These are phyloP conservation scores for Perdita meconis DNA, from an alignment of 2,888 invertebrate species.

Conservation along the genomic window DNA sequence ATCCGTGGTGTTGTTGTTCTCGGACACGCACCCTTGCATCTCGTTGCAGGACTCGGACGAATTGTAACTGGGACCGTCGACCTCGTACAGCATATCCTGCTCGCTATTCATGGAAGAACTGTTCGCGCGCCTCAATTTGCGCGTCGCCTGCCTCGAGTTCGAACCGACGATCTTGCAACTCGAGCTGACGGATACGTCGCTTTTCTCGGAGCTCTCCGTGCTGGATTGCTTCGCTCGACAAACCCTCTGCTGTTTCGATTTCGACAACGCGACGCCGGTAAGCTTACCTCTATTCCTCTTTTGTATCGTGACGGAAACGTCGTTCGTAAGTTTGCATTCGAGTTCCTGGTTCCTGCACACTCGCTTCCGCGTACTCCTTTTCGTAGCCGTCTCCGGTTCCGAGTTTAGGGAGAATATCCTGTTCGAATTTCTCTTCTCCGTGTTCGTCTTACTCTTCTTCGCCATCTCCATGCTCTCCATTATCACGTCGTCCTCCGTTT, in stretches of 20 bases:
- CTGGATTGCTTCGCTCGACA: constrained; percentile 24
- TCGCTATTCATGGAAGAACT: constrained; percentile 31
- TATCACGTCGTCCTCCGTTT: constrained; percentile 57
- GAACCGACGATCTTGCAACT: constrained; percentile 28
- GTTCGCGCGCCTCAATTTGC: constrained; percentile 38
- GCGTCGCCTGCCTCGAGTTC: constrained; percentile 45
- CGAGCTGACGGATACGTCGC: constrained; percentile 21
- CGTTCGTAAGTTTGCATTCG: constrained; percentile 11
- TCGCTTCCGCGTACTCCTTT: constrained; percentile 47
- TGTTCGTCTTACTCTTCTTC: constrained; percentile 77
- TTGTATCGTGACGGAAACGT: constrained; percentile 22
- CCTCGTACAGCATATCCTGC: constrained; percentile 19
- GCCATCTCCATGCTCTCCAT: constrained; percentile 82
- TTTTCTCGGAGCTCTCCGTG: constrained; percentile 35
- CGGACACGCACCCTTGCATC: constrained; percentile 34
- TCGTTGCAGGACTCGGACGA: constrained; percentile 51
- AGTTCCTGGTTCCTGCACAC: constrained; percentile 36
- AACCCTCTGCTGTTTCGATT: constrained; percentile 58
- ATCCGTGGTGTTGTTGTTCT: constrained; percentile 41
- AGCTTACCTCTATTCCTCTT: constrained; percentile 50
- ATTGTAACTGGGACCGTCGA: constrained; percentile 45
- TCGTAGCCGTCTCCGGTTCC: constrained; percentile 26
- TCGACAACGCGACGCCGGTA: constrained; percentile 35
- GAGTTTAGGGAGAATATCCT: constrained; percentile 1
- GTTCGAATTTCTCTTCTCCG: constrained; percentile 50